phyloP scores from a whole-genome alignment of 2,888 invertebrate species.

The Stenurella melanura region DNA sequence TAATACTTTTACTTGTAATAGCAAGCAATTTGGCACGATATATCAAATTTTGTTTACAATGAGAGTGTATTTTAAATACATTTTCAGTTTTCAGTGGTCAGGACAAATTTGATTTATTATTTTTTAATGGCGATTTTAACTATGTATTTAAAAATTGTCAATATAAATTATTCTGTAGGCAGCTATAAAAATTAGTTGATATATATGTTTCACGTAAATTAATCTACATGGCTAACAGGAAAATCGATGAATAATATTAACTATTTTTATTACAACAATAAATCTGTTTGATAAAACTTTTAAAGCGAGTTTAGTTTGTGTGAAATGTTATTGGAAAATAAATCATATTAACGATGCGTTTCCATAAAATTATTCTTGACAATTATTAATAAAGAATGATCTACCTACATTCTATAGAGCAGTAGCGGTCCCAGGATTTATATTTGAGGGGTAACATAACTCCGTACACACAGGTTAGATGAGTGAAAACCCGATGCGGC shows the following conservation, averaged over 20 bases:
- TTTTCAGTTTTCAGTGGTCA: background rate
- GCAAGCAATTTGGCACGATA: too few relatives aligned
- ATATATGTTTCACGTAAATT: background rate
- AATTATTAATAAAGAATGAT: too few relatives aligned
- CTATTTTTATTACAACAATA: constrained; percentile 17
- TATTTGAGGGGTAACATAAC: too few relatives aligned
- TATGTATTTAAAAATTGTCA: constrained; percentile 8
- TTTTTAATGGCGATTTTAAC: background rate
- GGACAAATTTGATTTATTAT: background rate
- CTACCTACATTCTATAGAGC: too few relatives aligned
- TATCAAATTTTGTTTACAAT: too few relatives aligned
- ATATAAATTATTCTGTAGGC: background rate
- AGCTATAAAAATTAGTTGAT: constrained; percentile 14
- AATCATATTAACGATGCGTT: background rate
- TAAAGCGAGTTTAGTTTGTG: constrained; percentile 4
- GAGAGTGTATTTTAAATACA: too few relatives aligned
- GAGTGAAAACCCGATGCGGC: too few relatives aligned
- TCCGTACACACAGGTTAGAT: too few relatives aligned
- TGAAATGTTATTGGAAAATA: background rate
- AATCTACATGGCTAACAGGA: background rate
- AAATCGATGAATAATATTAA: constrained; percentile 19
- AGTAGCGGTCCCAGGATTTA: too few relatives aligned
- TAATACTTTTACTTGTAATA: too few relatives aligned
- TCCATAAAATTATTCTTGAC: background rate
- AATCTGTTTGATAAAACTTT: background rate